phyloP scores from a whole-genome alignment of 2,113 vertebrate genomes.

The Crocuta crocuta region DNA sequence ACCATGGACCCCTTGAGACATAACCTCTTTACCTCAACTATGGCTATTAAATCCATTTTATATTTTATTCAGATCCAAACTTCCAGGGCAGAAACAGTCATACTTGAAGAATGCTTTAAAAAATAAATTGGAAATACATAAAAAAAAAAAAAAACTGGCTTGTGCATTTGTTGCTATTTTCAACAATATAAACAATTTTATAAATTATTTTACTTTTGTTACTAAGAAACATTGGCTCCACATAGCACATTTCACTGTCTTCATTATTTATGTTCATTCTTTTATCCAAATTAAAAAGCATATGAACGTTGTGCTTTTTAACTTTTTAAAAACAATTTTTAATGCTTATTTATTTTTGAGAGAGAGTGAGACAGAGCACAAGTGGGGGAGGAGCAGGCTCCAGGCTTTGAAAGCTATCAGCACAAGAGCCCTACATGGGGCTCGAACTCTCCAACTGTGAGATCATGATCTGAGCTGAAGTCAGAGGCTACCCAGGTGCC shows the following conservation, averaged over 20 bases:
- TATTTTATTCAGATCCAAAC: slow-evolving; percentile 57
- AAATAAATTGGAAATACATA: slow-evolving; percentile 10
- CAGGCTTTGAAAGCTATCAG: too few relatives aligned
- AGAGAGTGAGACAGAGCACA: too few relatives aligned
- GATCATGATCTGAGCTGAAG: too few relatives aligned
- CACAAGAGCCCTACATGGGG: too few relatives aligned
- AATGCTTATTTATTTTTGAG: too few relatives aligned
- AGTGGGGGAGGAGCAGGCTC: too few relatives aligned
- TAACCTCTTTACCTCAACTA: slow-evolving; percentile 29
- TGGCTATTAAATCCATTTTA: slow-evolving; percentile 50
- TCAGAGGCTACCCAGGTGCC: too few relatives aligned
- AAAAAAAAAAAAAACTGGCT: neutral
- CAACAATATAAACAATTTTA: slow-evolving; percentile 12
- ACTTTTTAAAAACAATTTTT: too few relatives aligned
- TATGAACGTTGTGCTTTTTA: neutral
- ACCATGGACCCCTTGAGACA: neutral
- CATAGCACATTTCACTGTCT: neutral
- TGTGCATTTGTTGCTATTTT: slow-evolving; percentile 14
- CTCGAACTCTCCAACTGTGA: too few relatives aligned
- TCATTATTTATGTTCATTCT: slow-evolving; percentile 39
- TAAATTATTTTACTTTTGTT: slow-evolving; percentile 40
- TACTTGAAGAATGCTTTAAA: slow-evolving; percentile 3
- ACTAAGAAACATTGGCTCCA: neutral
- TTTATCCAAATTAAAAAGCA: neutral
- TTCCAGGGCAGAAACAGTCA: slow-evolving; percentile 14